Percentiles rank a stretch among this genome's conserved stretches.
These are phyloP conservation scores for Muricea muricata DNA, from an alignment of 92 coral and sea anemone species.

Conservation along the genomic window DNA sequence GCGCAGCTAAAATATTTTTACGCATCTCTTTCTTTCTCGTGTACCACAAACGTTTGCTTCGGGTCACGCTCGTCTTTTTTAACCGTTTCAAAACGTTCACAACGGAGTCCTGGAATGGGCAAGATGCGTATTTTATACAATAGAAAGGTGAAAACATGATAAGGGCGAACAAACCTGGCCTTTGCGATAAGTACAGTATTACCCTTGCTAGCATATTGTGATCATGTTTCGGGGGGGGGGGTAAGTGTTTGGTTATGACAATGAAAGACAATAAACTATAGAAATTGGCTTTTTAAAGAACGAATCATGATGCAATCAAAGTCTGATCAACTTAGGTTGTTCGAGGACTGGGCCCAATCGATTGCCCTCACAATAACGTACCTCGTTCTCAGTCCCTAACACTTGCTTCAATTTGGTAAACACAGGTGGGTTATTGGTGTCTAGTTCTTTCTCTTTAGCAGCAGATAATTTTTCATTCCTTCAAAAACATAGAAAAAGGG, in stretches of 20 bases:
- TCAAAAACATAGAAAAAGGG: neutral
- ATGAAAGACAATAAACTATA: no score
- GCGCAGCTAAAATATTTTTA: neutral
- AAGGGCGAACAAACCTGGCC: no score
- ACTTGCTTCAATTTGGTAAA: neutral
- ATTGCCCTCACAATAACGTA: no score
- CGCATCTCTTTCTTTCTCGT: neutral
- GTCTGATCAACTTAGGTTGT: no score
- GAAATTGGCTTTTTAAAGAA: no score
- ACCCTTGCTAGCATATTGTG: no score
- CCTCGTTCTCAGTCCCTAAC: conserved; percentile 3
- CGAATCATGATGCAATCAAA: no score
- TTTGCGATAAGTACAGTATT: no score
- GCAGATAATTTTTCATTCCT: conserved; percentile 20
- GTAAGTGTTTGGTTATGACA: no score
- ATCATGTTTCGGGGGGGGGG: no score
- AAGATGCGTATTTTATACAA: neutral
- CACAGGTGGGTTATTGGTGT: conserved; percentile 2
- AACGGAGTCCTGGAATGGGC: neutral
- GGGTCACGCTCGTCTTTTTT: neutral
- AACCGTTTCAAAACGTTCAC: neutral
- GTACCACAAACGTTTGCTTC: neutral
- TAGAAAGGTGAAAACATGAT: neutral
- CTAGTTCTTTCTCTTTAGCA: conserved; percentile 7
- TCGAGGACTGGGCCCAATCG: no score